phyloP scores from a whole-genome alignment of 2,113 vertebrate species.

The Glaucidium brasilianum region DNA sequence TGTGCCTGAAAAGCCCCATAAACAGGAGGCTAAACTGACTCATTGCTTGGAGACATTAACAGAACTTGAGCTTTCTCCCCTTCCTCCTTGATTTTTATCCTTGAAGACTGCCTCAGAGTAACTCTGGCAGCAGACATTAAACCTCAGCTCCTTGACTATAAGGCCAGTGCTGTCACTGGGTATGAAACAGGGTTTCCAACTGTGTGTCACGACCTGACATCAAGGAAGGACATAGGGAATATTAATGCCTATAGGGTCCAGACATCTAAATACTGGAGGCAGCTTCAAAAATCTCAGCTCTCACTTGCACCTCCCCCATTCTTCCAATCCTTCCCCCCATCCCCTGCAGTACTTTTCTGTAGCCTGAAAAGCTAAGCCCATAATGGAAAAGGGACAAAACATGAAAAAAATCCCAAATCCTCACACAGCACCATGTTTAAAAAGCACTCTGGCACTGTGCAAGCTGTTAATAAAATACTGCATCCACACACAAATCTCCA shows the following conservation, averaged over 20 bases:
- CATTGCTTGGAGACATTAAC: not conserved
- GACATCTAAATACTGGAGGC: not conserved
- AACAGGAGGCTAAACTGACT: not conserved
- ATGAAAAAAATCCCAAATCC: not conserved
- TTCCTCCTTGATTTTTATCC: not conserved
- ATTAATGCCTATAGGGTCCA: not conserved
- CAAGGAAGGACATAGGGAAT: not conserved
- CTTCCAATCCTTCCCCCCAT: not conserved
- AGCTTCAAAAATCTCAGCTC: not conserved
- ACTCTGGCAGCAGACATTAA: not conserved
- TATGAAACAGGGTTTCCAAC: not conserved
- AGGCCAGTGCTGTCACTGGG: not conserved
- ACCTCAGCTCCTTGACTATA: not conserved
- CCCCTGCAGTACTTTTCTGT: not conserved
- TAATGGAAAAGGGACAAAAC: not conserved
- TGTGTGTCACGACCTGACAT: not conserved
- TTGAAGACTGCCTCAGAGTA: not conserved
- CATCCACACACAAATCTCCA: not conserved
- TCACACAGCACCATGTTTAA: not conserved
- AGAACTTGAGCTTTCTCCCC: not conserved
- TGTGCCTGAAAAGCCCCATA: not conserved
- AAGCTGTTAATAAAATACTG: not conserved
- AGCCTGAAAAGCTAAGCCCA: not conserved
- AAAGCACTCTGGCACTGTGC: not conserved
- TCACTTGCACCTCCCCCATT: not conserved